These are phyloP conservation scores for Zosterops japonicus DNA, from an alignment of 2,113 vertebrate genomes.

Conservation along the genomic window DNA sequence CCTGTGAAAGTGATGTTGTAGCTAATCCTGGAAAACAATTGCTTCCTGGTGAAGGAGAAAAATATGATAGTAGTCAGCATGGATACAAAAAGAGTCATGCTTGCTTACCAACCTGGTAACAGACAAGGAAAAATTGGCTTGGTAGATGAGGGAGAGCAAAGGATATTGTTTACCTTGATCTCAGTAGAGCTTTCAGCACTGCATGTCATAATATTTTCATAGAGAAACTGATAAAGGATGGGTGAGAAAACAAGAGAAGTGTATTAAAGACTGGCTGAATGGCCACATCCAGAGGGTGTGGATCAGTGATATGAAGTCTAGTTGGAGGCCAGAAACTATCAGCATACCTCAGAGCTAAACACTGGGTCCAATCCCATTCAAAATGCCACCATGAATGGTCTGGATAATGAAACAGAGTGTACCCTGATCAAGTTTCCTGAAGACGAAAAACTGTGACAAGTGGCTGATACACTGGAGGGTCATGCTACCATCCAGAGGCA, in stretches of 20 bases:
- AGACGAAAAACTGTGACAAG: neutral
- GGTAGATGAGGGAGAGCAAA: neutral
- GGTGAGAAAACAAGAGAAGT: neutral
- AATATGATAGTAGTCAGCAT: neutral
- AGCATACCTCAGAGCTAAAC: neutral
- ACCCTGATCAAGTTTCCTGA: neutral
- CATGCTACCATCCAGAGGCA: rapidly evolving
- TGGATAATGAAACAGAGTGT: neutral
- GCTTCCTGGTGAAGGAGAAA: neutral
- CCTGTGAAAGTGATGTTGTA: neutral
- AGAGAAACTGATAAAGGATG: neutral
- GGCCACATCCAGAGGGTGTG: neutral
- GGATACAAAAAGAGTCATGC: neutral
- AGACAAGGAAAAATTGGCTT: neutral
- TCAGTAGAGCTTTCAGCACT: neutral
- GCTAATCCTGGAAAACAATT: neutral
- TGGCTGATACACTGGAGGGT: neutral
- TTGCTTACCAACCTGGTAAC: neutral
- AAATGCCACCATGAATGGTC: neutral
- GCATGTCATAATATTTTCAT: neutral
- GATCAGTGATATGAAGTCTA: neutral
- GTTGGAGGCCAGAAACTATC: neutral
- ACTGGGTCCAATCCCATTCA: neutral
- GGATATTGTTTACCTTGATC: neutral
- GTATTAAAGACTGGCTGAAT: neutral